Conservation (phyloP, 2,888 invertebrate genomes). For the Dichetophora obliterata region DNA sequence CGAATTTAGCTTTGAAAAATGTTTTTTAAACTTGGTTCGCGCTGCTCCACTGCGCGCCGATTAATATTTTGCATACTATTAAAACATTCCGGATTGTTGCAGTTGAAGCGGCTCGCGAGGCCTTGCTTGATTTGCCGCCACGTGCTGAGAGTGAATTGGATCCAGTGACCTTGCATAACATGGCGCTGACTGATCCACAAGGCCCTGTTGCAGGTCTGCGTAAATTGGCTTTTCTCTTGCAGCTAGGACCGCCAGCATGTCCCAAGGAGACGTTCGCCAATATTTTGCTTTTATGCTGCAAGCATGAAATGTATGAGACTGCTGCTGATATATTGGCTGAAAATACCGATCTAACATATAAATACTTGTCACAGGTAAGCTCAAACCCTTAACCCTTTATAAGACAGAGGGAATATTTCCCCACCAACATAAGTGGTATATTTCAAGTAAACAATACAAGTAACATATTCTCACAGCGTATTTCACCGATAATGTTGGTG, state of each 20-base stretch:
- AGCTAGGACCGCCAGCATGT: constrained; percentile 88
- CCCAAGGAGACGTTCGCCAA: constrained; percentile 98
- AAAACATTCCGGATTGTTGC: constrained; percentile 47
- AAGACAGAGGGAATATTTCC: too few species aligned
- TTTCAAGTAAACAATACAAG: too few species aligned
- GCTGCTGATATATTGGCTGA: constrained; percentile 98
- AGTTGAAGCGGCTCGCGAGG: constrained; percentile 88
- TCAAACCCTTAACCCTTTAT: too few species aligned
- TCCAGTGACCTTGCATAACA: constrained; percentile 97
- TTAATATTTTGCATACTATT: too few species aligned
- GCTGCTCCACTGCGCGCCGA: too few species aligned
- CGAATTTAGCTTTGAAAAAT: too few species aligned
- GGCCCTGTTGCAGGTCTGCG: constrained; percentile 89
- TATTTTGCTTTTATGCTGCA: constrained; percentile 92
- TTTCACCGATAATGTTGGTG: too few species aligned
- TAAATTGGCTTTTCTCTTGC: constrained; percentile 91
- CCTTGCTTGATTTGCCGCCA: constrained; percentile 90
- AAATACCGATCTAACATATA: constrained; percentile 95
- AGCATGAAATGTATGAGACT: constrained; percentile 96
- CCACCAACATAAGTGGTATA: too few species aligned
- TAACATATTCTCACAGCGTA: too few species aligned
- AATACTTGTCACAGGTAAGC: constrained; percentile 87
- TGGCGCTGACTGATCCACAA: constrained; percentile 89
- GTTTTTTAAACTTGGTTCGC: too few species aligned
- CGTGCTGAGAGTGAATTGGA: constrained; percentile 97